Percentiles rank a stretch among this genome's conserved stretches.
Evolutionary conservation across 2,113 vertebrate genomes (phyloP).

Genomic region (Heterochromis multidens): DNA sequence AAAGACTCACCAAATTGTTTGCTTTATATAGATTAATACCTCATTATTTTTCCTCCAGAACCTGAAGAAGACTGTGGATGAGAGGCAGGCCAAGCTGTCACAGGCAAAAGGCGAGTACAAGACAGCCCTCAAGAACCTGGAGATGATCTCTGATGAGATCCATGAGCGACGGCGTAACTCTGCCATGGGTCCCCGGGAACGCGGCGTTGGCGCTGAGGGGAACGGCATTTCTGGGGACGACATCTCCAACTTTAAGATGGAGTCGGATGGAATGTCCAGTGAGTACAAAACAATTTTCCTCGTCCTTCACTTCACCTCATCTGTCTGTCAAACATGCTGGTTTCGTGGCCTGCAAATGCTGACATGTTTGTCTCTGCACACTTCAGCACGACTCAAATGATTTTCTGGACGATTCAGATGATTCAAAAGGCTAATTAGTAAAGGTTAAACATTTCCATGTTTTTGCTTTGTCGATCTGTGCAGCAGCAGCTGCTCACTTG

Average conservation of each 20-base stretch:
- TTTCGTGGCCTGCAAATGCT: not conserved
- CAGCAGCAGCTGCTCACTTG: not conserved
- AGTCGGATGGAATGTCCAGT: constrained; percentile 87
- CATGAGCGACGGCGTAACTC: constrained; percentile 85
- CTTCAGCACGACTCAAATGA: not conserved
- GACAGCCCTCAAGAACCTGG: constrained; percentile 89
- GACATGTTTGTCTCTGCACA: not conserved
- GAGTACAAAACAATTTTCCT: constrained; percentile 58
- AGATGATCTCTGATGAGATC: constrained; percentile 97
- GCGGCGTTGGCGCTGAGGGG: constrained; percentile 90
- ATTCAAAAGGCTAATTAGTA: not conserved
- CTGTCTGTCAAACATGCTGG: not conserved
- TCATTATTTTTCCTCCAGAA: constrained; percentile 70
- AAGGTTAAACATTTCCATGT: not conserved
- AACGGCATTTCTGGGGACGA: constrained; percentile 75
- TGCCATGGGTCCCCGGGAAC: constrained; percentile 86
- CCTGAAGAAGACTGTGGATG: constrained; percentile 93
- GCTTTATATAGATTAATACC: not conserved
- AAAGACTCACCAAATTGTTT: not conserved
- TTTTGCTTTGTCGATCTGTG: not conserved
- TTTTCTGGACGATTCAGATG: not conserved
- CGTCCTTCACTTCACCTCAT: not conserved
- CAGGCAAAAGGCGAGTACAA: constrained; percentile 92
- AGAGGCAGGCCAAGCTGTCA: constrained; percentile 88
- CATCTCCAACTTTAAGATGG: constrained; percentile 75